phyloP scores from a whole-genome alignment of 2,113 vertebrate genomes.

The Tachysurus vachellii region DNA sequence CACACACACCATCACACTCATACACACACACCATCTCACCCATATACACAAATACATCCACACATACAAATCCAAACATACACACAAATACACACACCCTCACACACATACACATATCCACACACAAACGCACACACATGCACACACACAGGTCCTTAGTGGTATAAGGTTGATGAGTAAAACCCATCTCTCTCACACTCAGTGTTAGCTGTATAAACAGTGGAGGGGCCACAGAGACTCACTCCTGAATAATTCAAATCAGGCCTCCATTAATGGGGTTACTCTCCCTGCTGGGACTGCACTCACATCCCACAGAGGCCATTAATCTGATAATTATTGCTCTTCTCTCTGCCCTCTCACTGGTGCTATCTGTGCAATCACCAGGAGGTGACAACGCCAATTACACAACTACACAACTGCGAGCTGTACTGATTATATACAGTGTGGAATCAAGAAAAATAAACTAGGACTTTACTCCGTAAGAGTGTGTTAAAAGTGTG shows the following conservation, averaged over 20 bases:
- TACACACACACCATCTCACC: too few relatives aligned
- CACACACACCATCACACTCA: too few relatives aligned
- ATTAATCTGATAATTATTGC: conserved; percentile 38
- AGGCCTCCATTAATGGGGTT: conserved; percentile 26
- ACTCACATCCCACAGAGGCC: not conserved
- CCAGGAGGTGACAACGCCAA: conserved; percentile 12
- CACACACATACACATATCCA: not conserved
- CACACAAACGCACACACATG: not conserved
- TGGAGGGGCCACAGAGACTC: not conserved
- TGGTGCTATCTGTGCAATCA: conserved; percentile 16
- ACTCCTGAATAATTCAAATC: conserved; percentile 19
- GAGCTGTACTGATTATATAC: not conserved
- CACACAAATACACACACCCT: not conserved
- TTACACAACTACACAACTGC: not conserved
- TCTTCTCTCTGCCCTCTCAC: not conserved
- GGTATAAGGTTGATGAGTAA: not conserved
- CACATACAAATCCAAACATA: not conserved
- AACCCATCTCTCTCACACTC: not conserved
- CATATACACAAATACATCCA: not conserved
- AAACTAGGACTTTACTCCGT: not conserved
- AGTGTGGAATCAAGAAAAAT: not conserved
- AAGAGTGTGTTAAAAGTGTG: not conserved
- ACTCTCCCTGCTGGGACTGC: conserved; percentile 16
- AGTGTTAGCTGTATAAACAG: conserved; percentile 2
- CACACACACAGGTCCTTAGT: not conserved